These are phyloP conservation scores for Alosa alosa DNA, from an alignment of 2,113 vertebrate species.

Conservation along the genomic window DNA sequence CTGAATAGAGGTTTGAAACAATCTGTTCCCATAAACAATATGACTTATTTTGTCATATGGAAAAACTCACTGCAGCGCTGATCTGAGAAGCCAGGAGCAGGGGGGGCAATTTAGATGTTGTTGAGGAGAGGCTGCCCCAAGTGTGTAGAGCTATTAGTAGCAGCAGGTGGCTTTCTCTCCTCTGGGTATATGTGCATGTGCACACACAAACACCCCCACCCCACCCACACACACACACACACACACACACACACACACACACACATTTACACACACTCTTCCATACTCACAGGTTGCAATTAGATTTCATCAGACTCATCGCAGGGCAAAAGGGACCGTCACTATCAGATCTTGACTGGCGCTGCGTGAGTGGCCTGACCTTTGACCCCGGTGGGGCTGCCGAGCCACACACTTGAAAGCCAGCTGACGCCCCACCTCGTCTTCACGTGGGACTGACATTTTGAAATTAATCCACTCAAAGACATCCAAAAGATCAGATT, in stretches of 20 bases:
- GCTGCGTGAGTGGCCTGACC: constrained; percentile 29
- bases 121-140: background rate
- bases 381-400: constrained; percentile 32
- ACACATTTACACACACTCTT: background rate
- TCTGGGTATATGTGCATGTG: background rate
- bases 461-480: constrained; percentile 56
- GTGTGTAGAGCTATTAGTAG: background rate
- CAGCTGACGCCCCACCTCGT: constrained; percentile 31
- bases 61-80: background rate
- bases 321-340: constrained; percentile 20
- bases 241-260: background rate
- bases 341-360: constrained; percentile 23
- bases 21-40: background rate
- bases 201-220: background rate
- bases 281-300: constrained; percentile 24
- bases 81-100: background rate
- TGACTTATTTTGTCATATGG: background rate
- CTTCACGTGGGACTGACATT: constrained; percentile 45
- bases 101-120: background rate
- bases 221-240: background rate
- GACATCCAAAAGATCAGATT: constrained; percentile 57
- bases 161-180: background rate
- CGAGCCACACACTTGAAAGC: constrained; percentile 40
- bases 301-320: constrained; percentile 20
- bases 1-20: background rate